Conservation (phyloP, 1,140 invertebrate genomes). For the Calliopsis andreniformis region DNA sequence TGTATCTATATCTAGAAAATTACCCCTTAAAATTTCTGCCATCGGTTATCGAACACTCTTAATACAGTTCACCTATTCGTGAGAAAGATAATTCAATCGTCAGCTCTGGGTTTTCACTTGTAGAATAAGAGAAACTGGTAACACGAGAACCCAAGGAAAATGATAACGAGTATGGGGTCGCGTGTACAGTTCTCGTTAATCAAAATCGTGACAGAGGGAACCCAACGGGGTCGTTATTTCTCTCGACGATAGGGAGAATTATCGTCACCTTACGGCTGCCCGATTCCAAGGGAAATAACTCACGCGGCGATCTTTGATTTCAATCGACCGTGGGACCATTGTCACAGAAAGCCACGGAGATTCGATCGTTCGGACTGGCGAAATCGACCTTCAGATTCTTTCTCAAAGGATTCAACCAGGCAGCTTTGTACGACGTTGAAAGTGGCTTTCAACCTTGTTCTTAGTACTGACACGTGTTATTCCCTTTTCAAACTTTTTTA, state of each 20-base stretch:
- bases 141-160: too few relatives aligned
- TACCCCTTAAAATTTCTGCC: too few relatives aligned
- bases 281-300: neutral
- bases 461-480: neutral
- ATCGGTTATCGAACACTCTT: too few relatives aligned
- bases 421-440: neutral
- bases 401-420: neutral
- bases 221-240: neutral
- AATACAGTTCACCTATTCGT: too few relatives aligned
- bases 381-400: neutral
- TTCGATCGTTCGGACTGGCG: neutral
- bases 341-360: neutral
- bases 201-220: neutral
- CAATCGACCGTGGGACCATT: neutral
- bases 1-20: too few relatives aligned
- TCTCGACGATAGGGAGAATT: neutral
- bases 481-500: neutral
- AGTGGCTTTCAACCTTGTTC: slow-evolving; percentile 7
- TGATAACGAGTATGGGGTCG: too few relatives aligned
- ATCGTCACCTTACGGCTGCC: neutral
- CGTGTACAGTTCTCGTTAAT: neutral
- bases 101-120: too few relatives aligned
- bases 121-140: too few relatives aligned
- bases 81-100: too few relatives aligned
- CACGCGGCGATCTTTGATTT: neutral